Base-by-base conservation (phyloP, 2,888 invertebrate species). In the Philereme transversata region DNA sequence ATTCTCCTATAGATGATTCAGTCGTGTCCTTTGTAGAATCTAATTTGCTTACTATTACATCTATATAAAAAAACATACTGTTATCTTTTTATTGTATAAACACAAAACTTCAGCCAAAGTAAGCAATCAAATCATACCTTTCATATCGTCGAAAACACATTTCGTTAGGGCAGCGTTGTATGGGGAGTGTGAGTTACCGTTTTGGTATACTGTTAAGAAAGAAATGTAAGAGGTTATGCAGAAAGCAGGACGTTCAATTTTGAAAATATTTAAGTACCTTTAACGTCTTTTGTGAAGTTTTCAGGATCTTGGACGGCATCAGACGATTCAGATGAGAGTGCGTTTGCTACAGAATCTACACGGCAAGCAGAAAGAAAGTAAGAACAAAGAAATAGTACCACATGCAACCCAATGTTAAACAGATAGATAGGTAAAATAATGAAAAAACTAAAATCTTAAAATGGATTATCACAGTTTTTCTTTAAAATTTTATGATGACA, bases 301-400 rank as follows among this genome's bases (percentile, higher is more conserved):
- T 73, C 71, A 5, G 67, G 69, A 10, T 72, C 70, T 40, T 78
- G 78, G 5, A 46, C 65, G 46, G 62, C 69, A 50, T 75, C 75
- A 38, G 65, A 57, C 58, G 71, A 60, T 53, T 73, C 74, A 63
- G 73, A 60, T 43, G 72, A 76, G 53, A 82, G 54, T 64, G 74
- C 71, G 65, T 77, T 77, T 73, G 77, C 76, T 79, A 84, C 67
- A 64, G 79, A 76, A 75, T 84, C 84, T 85, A 83, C 76, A 76
- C 67, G 74, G 75, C 74, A 78, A 79, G 79, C 72, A 69, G 64
- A 70, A 71, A 60, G 69, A 72, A 54, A 61, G 67, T 71, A 70
- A 68, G 67, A 58, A 72, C 46, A 68, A 60, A 68, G 64, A 43
- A 60, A 64, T 65, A 70, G 63, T 64, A 72, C 76, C 73, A 46